These are phyloP conservation scores for Adelognathus sp. DNA, from an alignment of 2,888 invertebrate genomes.

Conservation along the genomic window DNA sequence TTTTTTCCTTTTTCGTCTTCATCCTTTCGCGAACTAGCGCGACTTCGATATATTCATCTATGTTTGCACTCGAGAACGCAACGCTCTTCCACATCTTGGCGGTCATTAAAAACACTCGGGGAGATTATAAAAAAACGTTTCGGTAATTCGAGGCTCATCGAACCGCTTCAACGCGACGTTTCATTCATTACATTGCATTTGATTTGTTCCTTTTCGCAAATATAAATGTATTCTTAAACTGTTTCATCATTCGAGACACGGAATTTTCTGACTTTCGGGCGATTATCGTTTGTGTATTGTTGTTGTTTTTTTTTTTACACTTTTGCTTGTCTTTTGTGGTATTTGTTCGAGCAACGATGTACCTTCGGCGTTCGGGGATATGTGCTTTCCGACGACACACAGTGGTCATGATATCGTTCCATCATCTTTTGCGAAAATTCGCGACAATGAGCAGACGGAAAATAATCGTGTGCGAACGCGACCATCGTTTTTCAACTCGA, in stretches of 20 bases:
- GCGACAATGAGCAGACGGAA: conserved; percentile 14
- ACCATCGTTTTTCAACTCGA: conserved; percentile 60
- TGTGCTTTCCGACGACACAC: neutral
- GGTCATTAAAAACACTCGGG: conserved; percentile 8
- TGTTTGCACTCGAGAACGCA: neutral
- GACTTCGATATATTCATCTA: conserved; percentile 24
- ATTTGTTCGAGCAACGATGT: conserved; percentile 21
- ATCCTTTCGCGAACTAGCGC: neutral
- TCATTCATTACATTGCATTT: conserved; percentile 13
- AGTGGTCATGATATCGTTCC: neutral
- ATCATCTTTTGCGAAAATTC: neutral
- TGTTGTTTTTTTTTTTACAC: neutral
- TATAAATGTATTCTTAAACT: neutral
- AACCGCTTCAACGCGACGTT: neutral
- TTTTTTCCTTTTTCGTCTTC: neutral
- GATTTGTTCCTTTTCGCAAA: conserved; percentile 27
- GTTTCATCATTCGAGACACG: conserved; percentile 40
- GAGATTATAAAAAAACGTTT: neutral
- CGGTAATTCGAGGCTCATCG: neutral
- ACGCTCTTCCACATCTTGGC: conserved; percentile 1
- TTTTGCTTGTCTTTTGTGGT: neutral
- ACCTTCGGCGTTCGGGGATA: neutral
- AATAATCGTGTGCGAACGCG: conserved; percentile 49
- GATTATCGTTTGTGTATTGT: neutral
- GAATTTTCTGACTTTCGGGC: conserved; percentile 31